Base-by-base conservation (phyloP, 2,888 invertebrate genomes). In the Megamerina dolium region DNA sequence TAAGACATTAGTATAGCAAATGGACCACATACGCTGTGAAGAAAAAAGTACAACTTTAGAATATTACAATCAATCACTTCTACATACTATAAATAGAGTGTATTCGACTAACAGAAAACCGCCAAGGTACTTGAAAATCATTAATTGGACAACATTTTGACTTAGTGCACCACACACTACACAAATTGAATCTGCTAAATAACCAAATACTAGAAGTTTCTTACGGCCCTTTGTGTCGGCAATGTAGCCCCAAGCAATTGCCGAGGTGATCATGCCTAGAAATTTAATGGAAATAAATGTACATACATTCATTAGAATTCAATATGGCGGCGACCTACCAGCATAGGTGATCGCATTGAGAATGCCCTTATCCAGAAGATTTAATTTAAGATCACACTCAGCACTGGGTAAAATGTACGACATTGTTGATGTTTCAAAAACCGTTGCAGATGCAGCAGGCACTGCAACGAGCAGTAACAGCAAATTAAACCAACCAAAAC, bases 241-340 rank as follows among this genome's bases (percentile, higher is more conserved):
- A 4, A 86, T 63, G 60, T 81, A 85, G 1, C 87, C 87, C 87
- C 88, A 88, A 4, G 84, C 49, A 61, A 85, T 76, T 1, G 83
- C 83, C 32, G 85, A 84, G 1, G 78, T 74, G 52, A 84, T 81
- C 85, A 87, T 87, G 27, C 53, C 53, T 53, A 14, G n/a, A 18
- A 40, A 37, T n/a, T 26, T 27, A 37, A 8, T 20, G 21, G 23
- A 34, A 21, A 39, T 17, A 20, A 23, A 21, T 38, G 23, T 23
- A 10, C 10, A 8, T 23, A 23, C 6, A 8, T 23, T 23, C 8
- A 10, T 23, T 6, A 8, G 23, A 23, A 23, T 8, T 23, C 6
- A 10, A 8, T 23, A 8, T 10, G 30, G 37, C 37, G 21, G 32
- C 14, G 30, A 26, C 35, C 12, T 42, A 83, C 87, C 87, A 61